A percentile compares a stretch with the other conserved stretches of the same genome.
Conservation (phyloP, 2,113 vertebrate genomes). For the Pygoscelis adeliae region DNA sequence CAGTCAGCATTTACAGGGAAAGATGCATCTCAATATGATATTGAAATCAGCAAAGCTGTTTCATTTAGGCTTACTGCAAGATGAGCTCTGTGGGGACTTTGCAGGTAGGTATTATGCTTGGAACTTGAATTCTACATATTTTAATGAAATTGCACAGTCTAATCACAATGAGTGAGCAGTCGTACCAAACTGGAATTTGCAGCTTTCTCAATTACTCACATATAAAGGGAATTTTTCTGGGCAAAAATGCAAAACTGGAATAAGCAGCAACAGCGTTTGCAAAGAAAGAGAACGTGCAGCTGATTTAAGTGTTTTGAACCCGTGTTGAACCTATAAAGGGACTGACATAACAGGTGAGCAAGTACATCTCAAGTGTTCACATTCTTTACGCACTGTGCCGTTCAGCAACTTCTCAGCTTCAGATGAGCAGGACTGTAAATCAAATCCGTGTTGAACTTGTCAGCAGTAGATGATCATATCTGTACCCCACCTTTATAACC, state of each 20-base stretch:
- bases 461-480: neutral
- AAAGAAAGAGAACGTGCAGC: neutral
- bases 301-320: neutral
- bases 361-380: neutral
- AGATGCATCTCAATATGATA: neutral
- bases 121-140: neutral
- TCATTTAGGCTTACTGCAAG: neutral
- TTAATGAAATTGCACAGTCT: neutral
- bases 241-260: neutral
- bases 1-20: neutral
- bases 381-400: neutral
- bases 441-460: neutral
- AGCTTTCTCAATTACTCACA: neutral
- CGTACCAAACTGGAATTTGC: neutral
- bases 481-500: neutral
- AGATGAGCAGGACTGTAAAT: neutral
- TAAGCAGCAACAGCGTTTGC: neutral
- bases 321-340: neutral
- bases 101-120: neutral
- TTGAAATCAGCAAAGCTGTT: neutral
- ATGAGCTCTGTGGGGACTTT: neutral
- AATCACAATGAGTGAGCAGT: neutral
- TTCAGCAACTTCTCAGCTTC: neutral
- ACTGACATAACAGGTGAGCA: neutral
- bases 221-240: neutral